phyloP scores from a whole-genome alignment of 2,113 vertebrate species.

The Mobula birostris region DNA sequence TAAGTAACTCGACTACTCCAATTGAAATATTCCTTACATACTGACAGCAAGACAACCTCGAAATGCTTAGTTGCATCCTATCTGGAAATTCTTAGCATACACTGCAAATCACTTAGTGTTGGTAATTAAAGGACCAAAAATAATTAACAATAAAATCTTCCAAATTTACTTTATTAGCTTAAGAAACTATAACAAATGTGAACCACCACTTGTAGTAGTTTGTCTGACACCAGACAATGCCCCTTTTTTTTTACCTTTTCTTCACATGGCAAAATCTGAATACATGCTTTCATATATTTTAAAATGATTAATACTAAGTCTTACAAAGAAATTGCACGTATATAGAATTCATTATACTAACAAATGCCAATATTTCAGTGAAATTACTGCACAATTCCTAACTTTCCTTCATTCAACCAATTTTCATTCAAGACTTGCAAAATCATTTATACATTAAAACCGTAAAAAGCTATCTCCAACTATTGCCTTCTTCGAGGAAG shows the following conservation, averaged over 20 bases:
- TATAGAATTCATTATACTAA: neutral
- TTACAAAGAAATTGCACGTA: neutral
- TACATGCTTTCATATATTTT: neutral
- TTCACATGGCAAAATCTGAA: neutral
- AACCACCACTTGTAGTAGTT: neutral
- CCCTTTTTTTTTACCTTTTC: neutral
- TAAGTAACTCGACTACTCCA: neutral
- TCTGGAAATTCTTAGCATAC: neutral
- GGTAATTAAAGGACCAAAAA: neutral
- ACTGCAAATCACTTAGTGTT: neutral
- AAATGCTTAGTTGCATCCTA: neutral
- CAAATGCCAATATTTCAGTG: neutral
- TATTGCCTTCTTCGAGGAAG: too few species aligned
- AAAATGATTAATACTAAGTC: neutral
- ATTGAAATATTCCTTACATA: neutral
- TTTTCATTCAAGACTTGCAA: neutral
- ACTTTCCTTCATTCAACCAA: neutral
- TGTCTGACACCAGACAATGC: neutral
- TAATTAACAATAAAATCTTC: neutral
- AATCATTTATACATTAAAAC: neutral
- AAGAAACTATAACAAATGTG: neutral
- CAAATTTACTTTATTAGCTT: neutral
- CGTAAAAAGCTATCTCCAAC: neutral
- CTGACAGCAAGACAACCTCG: neutral
- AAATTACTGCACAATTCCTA: neutral